These are phyloP conservation scores for Agrenia bidenticulata DNA, from an alignment of 2,888 invertebrate genomes.

Conservation along the genomic window DNA sequence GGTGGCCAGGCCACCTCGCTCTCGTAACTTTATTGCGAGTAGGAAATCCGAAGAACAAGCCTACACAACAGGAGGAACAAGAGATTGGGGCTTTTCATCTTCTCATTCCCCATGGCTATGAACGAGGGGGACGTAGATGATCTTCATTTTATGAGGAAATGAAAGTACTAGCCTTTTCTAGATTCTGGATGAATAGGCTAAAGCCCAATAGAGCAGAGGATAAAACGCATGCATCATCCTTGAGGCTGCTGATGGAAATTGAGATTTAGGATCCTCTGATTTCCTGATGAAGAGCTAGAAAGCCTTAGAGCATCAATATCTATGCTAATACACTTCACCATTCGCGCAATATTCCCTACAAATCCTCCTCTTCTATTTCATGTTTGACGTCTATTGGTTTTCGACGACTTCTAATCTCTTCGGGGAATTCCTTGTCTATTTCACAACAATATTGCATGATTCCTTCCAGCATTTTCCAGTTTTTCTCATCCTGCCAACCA, in stretches of 20 bases:
- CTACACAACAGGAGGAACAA: too few relatives aligned
- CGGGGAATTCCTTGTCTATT: conserved; percentile 16
- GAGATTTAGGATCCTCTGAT: conserved; percentile 15
- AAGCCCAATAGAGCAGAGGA: too few relatives aligned
- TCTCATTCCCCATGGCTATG: too few relatives aligned
- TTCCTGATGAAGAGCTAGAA: conserved; percentile 31
- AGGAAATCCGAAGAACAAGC: too few relatives aligned
- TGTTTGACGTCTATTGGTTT: conserved; percentile 24
- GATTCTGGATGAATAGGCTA: too few relatives aligned
- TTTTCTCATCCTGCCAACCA: conserved; percentile 3
- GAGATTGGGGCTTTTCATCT: too few relatives aligned
- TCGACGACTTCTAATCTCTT: conserved; percentile 16
- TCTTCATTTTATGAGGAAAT: too few relatives aligned
- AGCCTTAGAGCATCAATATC: conserved; percentile 46
- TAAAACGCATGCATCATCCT: too few relatives aligned
- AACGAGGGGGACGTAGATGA: too few relatives aligned
- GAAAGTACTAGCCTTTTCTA: too few relatives aligned
- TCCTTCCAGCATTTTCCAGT: not conserved
- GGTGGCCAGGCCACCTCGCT: too few relatives aligned
- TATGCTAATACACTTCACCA: conserved; percentile 40
- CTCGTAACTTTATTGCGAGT: too few relatives aligned
- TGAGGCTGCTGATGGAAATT: conserved; percentile 12
- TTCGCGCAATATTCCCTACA: conserved; percentile 17
- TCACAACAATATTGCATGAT: conserved; percentile 16
- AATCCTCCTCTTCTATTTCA: conserved; percentile 19